Evolutionary conservation across 2,797 vertebrate genomes (phyloP).

Genomic region (Prunella strophiata): DNA sequence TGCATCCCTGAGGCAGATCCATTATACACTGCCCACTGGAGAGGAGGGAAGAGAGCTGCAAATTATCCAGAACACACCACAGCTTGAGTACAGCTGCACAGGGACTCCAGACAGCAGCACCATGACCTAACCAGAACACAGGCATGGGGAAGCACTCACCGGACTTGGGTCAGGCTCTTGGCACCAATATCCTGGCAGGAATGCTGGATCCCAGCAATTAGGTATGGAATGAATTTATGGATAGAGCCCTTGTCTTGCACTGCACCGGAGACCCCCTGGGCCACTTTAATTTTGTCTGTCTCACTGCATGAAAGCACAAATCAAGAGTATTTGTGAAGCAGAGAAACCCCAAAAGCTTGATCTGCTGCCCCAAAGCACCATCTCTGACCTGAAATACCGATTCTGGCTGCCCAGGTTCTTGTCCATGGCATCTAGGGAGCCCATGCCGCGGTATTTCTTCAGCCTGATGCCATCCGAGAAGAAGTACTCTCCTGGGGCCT

Average conservation of each 20-base stretch:
- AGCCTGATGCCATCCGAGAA: constrained; percentile 96
- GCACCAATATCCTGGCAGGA: constrained; percentile 97
- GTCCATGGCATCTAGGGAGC: constrained; percentile 97
- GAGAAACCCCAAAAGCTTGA: neutral
- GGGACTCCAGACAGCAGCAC: neutral
- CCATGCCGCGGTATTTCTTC: constrained; percentile 98
- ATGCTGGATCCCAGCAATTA: constrained; percentile 95
- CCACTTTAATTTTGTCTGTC: constrained; percentile 97
- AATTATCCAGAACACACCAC: neutral
- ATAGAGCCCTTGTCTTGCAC: constrained; percentile 99
- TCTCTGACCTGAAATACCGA: constrained; percentile 93
- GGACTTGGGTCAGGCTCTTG: constrained; percentile 94
- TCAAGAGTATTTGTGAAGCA: neutral
- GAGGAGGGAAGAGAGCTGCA: neutral
- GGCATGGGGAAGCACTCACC: constrained; percentile 73
- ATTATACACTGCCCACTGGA: neutral
- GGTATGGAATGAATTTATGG: constrained; percentile 96
- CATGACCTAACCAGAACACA: neutral
- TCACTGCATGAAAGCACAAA: constrained; percentile 79
- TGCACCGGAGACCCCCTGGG: constrained; percentile 95
- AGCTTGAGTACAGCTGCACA: neutral
- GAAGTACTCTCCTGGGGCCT: constrained; percentile 97
- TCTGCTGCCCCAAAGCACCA: neutral
- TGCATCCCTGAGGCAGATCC: neutral
- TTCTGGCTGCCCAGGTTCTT: constrained; percentile 97